Percentiles rank a stretch among this genome's conserved stretches.
phyloP scores from a whole-genome alignment of 64 coral and sea anemone genomes.

The Dendronephthya gigantea region DNA sequence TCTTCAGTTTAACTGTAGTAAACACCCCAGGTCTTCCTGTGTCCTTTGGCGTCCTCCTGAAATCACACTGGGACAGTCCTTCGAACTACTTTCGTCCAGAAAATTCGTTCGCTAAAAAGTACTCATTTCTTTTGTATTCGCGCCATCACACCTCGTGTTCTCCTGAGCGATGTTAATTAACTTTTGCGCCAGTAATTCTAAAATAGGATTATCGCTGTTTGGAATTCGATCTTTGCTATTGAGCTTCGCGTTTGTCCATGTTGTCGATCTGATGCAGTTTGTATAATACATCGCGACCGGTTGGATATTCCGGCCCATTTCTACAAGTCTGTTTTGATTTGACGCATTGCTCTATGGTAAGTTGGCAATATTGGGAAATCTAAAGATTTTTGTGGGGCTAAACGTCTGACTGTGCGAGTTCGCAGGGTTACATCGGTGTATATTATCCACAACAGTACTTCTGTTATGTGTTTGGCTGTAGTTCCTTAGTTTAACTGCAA shows the following conservation, averaged over 20 bases:
- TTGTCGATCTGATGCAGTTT: not conserved
- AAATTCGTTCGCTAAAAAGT: not conserved
- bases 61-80: too few relatives aligned
- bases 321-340: not conserved
- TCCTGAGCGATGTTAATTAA: not conserved
- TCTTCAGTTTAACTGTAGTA: too few relatives aligned
- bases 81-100: too few relatives aligned
- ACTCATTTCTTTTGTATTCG: not conserved
- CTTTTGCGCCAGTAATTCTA: not conserved
- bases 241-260: not conserved
- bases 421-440: not conserved
- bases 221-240: not conserved
- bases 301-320: not conserved
- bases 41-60: too few relatives aligned
- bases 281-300: not conserved
- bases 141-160: not conserved
- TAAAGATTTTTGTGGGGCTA: not conserved
- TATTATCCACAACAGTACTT: not conserved
- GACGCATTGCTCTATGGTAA: not conserved
- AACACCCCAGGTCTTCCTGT: too few relatives aligned
- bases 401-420: not conserved
- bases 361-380: not conserved
- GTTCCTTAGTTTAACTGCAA: not conserved
- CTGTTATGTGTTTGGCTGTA: not conserved
- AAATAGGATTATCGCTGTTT: not conserved